These are phyloP conservation scores for Dendrocincla tyrannina DNA, from an alignment of 2,797 vertebrate species.

Conservation along the genomic window DNA sequence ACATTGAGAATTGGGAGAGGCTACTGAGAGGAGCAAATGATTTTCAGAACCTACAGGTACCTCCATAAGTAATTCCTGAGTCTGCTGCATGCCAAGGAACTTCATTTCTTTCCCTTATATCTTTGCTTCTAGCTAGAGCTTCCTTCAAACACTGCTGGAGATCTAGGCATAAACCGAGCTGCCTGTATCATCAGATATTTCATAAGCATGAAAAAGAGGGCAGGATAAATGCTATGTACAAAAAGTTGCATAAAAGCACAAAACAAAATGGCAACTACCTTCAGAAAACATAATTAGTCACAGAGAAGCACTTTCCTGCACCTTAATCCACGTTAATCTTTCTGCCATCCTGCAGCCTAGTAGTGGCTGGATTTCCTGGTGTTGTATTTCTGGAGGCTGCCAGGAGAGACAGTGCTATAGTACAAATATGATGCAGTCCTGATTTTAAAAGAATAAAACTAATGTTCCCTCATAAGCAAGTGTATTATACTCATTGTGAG, in stretches of 20 bases:
- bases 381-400: neutral
- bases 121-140: neutral
- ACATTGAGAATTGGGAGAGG: neutral
- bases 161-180: neutral
- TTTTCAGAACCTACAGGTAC: neutral
- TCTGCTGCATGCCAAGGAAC: neutral
- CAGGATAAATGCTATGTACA: neutral
- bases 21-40: neutral
- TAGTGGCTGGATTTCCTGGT: neutral
- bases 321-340: neutral
- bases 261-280: neutral
- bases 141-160: neutral
- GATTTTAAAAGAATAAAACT: neutral
- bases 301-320: neutral
- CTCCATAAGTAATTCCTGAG: neutral
- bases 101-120: neutral
- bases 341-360: neutral
- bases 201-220: neutral
- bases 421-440: neutral
- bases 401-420: neutral
- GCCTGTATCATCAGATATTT: neutral
- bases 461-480: neutral
- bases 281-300: neutral
- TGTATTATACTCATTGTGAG: neutral
- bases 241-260: neutral